These are phyloP conservation scores for Gryllus longicercus DNA, from an alignment of 2,888 invertebrate species.

Conservation along the genomic window DNA sequence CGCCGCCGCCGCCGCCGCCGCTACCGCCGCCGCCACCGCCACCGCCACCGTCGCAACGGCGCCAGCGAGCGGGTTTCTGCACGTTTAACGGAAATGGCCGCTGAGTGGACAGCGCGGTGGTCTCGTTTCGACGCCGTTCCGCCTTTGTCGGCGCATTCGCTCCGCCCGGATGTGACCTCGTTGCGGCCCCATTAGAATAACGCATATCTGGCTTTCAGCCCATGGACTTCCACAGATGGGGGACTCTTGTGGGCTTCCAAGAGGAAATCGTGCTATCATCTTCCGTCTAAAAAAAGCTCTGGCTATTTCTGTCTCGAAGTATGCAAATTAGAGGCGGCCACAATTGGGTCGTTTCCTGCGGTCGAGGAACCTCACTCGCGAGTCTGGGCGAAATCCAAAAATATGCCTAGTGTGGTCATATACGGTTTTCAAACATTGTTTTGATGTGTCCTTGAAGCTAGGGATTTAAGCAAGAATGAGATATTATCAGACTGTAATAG, in stretches of 20 bases:
- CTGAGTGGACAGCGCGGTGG: neutral
- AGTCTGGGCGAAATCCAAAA: too few species aligned
- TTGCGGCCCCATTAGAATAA: neutral
- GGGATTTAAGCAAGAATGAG: too few species aligned
- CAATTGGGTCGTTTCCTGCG: too few species aligned
- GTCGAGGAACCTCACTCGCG: too few species aligned
- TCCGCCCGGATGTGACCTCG: neutral
- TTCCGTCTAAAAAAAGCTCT: neutral
- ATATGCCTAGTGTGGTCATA: too few species aligned
- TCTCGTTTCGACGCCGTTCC: neutral
- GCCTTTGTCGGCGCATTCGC: neutral
- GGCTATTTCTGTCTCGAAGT: neutral
- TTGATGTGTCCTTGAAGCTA: too few species aligned
- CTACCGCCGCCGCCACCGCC: too few species aligned
- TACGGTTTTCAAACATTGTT: too few species aligned
- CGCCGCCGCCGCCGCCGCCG: too few species aligned
- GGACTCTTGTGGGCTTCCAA: neutral
- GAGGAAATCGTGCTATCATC: neutral
- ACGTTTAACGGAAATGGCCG: constrained; percentile 7
- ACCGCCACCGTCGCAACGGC: neutral
- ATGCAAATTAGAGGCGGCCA: neutral
- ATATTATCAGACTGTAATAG: too few species aligned
- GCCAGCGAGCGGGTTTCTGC: neutral
- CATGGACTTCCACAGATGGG: neutral
- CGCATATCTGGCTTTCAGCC: constrained; percentile 9